Base-by-base conservation (phyloP, 1,140 invertebrate genomes). In the Aphaenogaster ashmeadi region DNA sequence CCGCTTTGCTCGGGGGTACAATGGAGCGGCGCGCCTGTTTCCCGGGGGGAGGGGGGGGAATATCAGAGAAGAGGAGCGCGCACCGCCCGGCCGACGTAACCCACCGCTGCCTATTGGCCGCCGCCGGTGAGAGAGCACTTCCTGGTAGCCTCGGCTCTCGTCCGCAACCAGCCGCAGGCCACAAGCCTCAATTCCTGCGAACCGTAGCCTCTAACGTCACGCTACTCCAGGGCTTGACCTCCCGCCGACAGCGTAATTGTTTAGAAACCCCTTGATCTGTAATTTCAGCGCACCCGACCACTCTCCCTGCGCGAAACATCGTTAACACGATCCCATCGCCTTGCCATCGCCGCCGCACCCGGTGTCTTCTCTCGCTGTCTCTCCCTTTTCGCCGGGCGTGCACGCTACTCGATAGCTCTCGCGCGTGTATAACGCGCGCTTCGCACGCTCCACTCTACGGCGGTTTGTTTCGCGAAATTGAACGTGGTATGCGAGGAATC, bases 151-250 rank as follows among this genome's bases (percentile, higher is more conserved):
- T 89, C 90, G 91, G 90, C 88, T 81, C 90, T 92, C 91, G 90
- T 87, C 89, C 90, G 89, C 81, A 92, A 92, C 92, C 86, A 92
- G 90, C 92, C 92, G 86, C 92, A 93, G 92, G 92, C 92, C 90
- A 89, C 92, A 93, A 90, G 90, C 92, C 77, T 88, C 83, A 83
- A 77, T 88, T 92, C 81, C 91, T 88, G 85, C 87, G 80, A 91
- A 75, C 89, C 58, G 87, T 91, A 90, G 87, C 88, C 88, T 88
- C 90, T 90, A 91, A 90, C 90, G 84, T 90, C 90, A 89, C 79
- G 81, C 88, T 89, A 84, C 87, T 86, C 88, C 80, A 74, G 77
- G 77, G 72, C 77, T 89, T 88, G 87, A 88, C 89, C 90, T 92
- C 91, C 88, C 79, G 90, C 85, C 89, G 91, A 88, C 89, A 92